Evolutionary conservation across 1,140 invertebrate genomes (phyloP).

Genomic region (Wasmannia auropunctata): DNA sequence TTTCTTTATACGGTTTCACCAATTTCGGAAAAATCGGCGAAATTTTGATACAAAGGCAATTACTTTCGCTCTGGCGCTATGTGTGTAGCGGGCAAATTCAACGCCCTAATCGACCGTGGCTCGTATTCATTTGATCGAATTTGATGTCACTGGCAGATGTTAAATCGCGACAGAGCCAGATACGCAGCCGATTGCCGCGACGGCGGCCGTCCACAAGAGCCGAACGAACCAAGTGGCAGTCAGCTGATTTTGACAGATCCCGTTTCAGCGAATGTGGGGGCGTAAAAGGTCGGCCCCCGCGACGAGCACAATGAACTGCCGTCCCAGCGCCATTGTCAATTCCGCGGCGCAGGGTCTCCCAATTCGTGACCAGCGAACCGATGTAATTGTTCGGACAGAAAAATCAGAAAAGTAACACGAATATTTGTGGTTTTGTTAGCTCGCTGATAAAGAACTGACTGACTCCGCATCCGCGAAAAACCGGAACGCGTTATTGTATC

Average conservation of each 20-base stretch:
- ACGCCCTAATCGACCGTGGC: constrained; percentile 30
- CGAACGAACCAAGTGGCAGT: constrained; percentile 65
- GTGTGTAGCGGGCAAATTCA: neutral
- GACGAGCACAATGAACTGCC: constrained; percentile 57
- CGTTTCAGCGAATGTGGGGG: constrained; percentile 35
- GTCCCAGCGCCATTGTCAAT: constrained; percentile 55
- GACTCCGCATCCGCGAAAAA: neutral
- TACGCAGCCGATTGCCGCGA: constrained; percentile 17
- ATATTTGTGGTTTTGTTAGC: constrained; percentile 1
- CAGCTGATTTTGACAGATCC: constrained; percentile 75
- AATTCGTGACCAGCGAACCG: neutral
- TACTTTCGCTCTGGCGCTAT: neutral
- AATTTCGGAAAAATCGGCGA: neutral
- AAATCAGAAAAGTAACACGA: constrained; percentile 1
- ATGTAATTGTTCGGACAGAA: constrained; percentile 25
- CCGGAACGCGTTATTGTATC: neutral
- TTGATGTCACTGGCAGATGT: constrained; percentile 65
- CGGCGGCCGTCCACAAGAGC: constrained; percentile 28
- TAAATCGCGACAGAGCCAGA: constrained; percentile 18
- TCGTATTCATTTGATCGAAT: constrained; percentile 46
- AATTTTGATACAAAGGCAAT: neutral
- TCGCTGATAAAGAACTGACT: neutral
- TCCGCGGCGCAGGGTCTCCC: neutral
- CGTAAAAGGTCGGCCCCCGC: constrained; percentile 26
- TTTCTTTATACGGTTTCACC: neutral